Evolutionary conservation across 2,888 invertebrate species (phyloP), one percentile per base, ranked within the genome.

Genomic region (Drosophila dives): DNA sequence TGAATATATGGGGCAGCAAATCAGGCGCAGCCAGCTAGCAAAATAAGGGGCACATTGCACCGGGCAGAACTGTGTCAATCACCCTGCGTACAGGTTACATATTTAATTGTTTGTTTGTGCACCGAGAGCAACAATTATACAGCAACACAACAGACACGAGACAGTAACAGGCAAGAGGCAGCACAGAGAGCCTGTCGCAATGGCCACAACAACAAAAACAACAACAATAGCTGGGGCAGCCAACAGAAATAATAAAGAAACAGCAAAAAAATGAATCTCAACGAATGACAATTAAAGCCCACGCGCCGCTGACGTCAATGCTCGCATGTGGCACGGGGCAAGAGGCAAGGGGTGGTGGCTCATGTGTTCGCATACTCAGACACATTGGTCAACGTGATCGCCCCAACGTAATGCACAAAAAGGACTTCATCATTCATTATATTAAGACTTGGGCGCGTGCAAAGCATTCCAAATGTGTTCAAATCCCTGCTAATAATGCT

Each of bases 301-400:
- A 76, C 84, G 84, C 83, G 79, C 26, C 68, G 32, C 49, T 83
- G 83, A 83, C 83, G 83, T 86, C 86, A 83, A 84, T 74, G 49
- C 45, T 10, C 6, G 12, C 20, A 29, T 45, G 51, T 20, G 49
- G 32, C 26, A 29, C 38, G 23, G 12, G 11, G 45, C 15, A 17
- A 20, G 3, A 11, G 11, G 32, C 17, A 12, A 6, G 10, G 7
- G 20, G 29, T 7, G 51, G 8, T n/a, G 32, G 12, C 17, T 6
- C 2, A 45, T 20, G 20, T 15, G 3, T 20, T 45, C 15, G 45
- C 36, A 23, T 36, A 17, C 15, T 38, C 34, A 20, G 10, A 53
- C 29, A 20, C 49, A 64, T 38, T 50, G 68, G 60, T 15, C 80
- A 68, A 80, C 78, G 80, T 78, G 77, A 78, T 80, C 78, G 34